Conservation (phyloP, 2,888 invertebrate species). For the Cataglyphis rosenhaueri region DNA sequence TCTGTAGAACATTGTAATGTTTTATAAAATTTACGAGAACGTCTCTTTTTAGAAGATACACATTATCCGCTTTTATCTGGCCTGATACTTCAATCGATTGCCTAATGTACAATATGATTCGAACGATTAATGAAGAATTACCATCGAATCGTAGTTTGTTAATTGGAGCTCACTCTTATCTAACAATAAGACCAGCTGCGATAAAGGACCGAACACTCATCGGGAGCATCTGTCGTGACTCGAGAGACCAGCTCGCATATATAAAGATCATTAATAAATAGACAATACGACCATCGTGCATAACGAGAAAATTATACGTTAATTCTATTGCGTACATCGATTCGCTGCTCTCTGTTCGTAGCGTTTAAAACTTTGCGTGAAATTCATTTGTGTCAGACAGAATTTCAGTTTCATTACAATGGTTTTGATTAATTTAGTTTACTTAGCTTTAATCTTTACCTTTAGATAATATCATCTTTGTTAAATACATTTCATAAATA, state of each 20-base stretch:
- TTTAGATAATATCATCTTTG: not conserved
- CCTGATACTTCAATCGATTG: slow-evolving; percentile 24
- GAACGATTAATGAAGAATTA: slow-evolving; percentile 60
- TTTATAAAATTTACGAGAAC: not conserved
- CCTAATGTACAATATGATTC: slow-evolving; percentile 16
- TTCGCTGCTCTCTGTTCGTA: slow-evolving; percentile 16
- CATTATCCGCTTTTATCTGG: slow-evolving; percentile 33
- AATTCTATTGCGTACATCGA: slow-evolving; percentile 43
- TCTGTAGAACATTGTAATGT: not conserved
- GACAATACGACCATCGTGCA: slow-evolving; percentile 43
- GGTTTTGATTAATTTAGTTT: slow-evolving; percentile 20
- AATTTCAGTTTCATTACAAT: not conserved
- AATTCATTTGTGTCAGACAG: slow-evolving; percentile 57
- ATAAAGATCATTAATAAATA: slow-evolving; percentile 51
- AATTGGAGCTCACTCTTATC: slow-evolving; percentile 66
- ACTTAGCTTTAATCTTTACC: not conserved
- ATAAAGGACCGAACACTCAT: slow-evolving; percentile 59
- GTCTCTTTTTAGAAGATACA: not conserved
- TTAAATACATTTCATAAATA: not conserved
- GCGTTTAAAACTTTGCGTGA: slow-evolving; percentile 6
- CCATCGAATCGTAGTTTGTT: slow-evolving; percentile 60
- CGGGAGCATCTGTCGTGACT: slow-evolving; percentile 41
- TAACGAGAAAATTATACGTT: slow-evolving; percentile 29
- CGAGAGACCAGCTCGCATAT: not conserved
- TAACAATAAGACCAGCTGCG: slow-evolving; percentile 56